Conservation (phyloP, 1,140 invertebrate species). For the Euwallacea fornicatus region DNA sequence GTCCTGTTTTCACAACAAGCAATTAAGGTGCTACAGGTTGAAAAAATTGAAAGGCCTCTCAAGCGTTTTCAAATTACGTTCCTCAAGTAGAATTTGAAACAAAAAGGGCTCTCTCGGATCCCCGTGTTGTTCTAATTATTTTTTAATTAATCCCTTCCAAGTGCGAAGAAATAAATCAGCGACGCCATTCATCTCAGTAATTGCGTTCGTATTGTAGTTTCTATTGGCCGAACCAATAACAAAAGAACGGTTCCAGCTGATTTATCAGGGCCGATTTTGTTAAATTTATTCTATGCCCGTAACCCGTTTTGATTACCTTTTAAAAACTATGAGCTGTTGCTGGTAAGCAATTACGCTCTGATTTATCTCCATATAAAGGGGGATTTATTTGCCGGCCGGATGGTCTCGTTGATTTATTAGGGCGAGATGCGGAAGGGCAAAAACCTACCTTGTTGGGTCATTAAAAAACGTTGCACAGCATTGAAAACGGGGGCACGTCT, state of each 20-base stretch:
- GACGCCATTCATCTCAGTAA: constrained; percentile 13
- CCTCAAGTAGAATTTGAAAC: background rate
- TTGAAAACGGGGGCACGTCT: constrained; percentile 1
- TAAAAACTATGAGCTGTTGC: constrained; percentile 24
- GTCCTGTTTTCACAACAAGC: too few relatives aligned
- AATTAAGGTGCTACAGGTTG: too few relatives aligned
- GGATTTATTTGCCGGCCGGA: background rate
- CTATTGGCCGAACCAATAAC: constrained; percentile 10
- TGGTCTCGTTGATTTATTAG: background rate
- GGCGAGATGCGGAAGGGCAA: background rate
- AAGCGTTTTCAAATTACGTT: background rate
- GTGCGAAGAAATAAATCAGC: constrained; percentile 17
- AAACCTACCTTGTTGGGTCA: background rate
- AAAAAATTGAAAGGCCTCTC: too few relatives aligned
- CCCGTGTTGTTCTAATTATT: constrained; percentile 3
- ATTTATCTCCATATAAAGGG: constrained; percentile 16
- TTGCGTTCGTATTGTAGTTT: constrained; percentile 23
- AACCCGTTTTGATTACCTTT: constrained; percentile 23
- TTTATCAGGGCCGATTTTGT: constrained; percentile 19
- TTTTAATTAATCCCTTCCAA: constrained; percentile 13
- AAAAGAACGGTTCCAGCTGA: constrained; percentile 5
- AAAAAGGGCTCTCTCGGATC: background rate
- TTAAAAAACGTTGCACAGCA: constrained; percentile 3
- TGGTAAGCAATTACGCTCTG: constrained; percentile 19
- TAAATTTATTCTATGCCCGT: constrained; percentile 19